These are phyloP conservation scores for Epinotia nisella DNA, from an alignment of 2,888 invertebrate species.

Conservation along the genomic window DNA sequence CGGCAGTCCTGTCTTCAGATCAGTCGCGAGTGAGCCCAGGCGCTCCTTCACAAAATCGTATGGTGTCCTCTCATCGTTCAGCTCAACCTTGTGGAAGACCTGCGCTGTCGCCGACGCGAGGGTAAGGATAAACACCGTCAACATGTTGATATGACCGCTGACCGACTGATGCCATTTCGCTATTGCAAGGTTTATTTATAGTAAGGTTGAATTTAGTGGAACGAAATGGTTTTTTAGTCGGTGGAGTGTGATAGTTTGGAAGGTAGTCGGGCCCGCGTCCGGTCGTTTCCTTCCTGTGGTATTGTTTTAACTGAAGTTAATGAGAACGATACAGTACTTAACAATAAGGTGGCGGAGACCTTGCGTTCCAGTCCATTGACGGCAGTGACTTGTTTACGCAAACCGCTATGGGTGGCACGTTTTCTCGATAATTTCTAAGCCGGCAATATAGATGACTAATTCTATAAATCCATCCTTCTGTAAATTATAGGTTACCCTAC, in stretches of 20 bases:
- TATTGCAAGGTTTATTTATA: constrained; percentile 80
- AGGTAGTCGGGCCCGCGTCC: constrained; percentile 64
- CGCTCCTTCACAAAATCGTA: constrained; percentile 78
- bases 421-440: constrained; percentile 64
- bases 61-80: constrained; percentile 74
- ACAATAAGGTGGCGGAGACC: constrained; percentile 80
- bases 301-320: constrained; percentile 81
- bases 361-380: constrained; percentile 83
- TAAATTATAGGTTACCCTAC: not conserved
- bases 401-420: constrained; percentile 72
- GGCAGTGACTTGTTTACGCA: constrained; percentile 76
- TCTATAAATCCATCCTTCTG: not conserved
- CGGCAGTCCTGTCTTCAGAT: constrained; percentile 69
- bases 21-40: constrained; percentile 67
- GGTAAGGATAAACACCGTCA: constrained; percentile 63
- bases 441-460: constrained; percentile 44
- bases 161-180: constrained; percentile 78
- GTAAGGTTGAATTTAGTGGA: constrained; percentile 77
- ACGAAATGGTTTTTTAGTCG: constrained; percentile 70
- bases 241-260: constrained; percentile 73
- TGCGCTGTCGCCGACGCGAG: constrained; percentile 64
- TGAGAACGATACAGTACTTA: constrained; percentile 76
- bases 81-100: constrained; percentile 64
- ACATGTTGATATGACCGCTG: constrained; percentile 70
- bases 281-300: constrained; percentile 82